These are phyloP conservation scores for Labeo catla DNA, from an alignment of 2,113 vertebrate species.

Conservation along the genomic window DNA sequence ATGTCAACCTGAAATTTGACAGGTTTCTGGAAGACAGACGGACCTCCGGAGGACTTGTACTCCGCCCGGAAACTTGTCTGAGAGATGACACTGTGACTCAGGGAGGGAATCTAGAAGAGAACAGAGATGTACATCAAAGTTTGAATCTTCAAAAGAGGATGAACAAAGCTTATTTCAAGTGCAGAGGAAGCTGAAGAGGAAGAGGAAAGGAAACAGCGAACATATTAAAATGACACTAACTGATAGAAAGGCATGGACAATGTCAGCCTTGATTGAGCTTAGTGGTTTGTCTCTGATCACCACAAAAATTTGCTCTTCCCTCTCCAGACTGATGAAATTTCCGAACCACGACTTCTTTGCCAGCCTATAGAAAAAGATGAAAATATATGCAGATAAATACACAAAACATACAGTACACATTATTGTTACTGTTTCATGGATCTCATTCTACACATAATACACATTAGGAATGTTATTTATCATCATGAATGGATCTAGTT, in stretches of 20 bases:
- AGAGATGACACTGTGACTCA: slow-evolving; percentile 92
- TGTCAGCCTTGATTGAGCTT: slow-evolving; percentile 94
- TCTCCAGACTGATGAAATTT: slow-evolving; percentile 91
- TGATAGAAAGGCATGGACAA: slow-evolving; percentile 91
- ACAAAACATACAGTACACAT: slow-evolving; percentile 7
- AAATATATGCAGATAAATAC: slow-evolving; percentile 36
- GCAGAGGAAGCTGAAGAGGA: not conserved
- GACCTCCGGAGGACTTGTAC: slow-evolving; percentile 87
- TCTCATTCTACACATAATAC: not conserved
- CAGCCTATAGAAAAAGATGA: slow-evolving; percentile 70
- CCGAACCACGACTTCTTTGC: slow-evolving; percentile 95
- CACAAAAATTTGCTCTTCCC: slow-evolving; percentile 92
- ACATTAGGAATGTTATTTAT: not conserved
- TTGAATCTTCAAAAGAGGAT: not conserved
- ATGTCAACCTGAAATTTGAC: slow-evolving; percentile 94
- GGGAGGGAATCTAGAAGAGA: slow-evolving; percentile 83
- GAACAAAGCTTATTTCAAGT: not conserved
- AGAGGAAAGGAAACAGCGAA: not conserved
- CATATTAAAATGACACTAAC: slow-evolving; percentile 71
- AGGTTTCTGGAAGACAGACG: slow-evolving; percentile 93
- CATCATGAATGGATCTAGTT: not conserved
- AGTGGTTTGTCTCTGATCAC: slow-evolving; percentile 90
- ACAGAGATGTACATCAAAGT: not conserved
- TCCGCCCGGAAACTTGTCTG: slow-evolving; percentile 94
- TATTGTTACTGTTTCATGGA: not conserved